Evolutionary conservation across 1,140 invertebrate genomes (phyloP).

Genomic region (Psix sp.): DNA sequence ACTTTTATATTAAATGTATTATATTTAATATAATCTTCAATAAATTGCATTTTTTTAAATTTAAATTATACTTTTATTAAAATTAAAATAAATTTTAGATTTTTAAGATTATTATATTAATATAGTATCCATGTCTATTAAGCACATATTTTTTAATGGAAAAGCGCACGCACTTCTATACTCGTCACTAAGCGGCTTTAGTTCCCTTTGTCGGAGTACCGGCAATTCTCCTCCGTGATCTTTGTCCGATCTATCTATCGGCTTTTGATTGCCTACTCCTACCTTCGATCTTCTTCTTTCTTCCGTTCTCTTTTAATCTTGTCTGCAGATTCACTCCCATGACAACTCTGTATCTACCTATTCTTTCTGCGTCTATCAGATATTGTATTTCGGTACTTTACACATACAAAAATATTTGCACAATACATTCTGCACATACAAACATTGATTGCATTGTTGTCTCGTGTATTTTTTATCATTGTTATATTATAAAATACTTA

Average conservation of each 20-base stretch:
- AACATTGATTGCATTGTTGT: conserved; percentile 33
- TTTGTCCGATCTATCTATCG: conserved; percentile 45
- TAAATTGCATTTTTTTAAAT: no score
- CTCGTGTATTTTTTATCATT: no score
- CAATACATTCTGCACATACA: conserved; percentile 25
- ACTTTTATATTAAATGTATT: no score
- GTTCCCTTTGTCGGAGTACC: conserved; percentile 24
- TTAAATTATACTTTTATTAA: no score
- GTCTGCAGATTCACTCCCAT: conserved; percentile 45
- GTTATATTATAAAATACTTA: no score
- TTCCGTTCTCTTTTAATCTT: conserved; percentile 31
- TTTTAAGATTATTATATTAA: no score
- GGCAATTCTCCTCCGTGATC: conserved; percentile 35
- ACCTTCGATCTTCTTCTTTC: conserved; percentile 15
- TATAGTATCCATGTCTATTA: not conserved
- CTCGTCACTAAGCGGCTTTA: conserved; percentile 9
- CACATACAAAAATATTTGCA: conserved; percentile 29
- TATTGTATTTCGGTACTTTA: conserved; percentile 47
- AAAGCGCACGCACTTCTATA: conserved; percentile 3
- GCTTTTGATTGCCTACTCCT: conserved; percentile 42
- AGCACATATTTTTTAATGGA: not conserved
- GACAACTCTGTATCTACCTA: conserved; percentile 51
- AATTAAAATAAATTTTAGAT: no score
- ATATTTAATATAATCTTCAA: no score
- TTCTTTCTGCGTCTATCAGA: conserved; percentile 43